Conservation (phyloP, 2,888 invertebrate genomes). For the Cheilosia scutellata region DNA sequence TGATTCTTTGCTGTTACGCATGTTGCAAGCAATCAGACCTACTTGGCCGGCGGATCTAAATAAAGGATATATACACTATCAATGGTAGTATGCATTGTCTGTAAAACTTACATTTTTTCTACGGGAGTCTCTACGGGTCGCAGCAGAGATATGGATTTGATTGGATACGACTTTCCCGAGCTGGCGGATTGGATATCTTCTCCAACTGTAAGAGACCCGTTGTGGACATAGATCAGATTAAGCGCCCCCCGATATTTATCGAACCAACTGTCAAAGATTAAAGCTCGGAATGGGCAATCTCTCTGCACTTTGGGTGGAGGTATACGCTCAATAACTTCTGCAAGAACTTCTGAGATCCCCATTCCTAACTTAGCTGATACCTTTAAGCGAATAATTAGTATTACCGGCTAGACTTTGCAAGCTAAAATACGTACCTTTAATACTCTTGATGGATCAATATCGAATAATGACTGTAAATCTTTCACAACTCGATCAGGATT, state of each 20-base stretch:
- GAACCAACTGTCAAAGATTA: slow-evolving; percentile 97
- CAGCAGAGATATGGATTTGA: slow-evolving; percentile 91
- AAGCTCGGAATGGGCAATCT: slow-evolving; percentile 88
- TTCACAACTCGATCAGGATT: slow-evolving; percentile 92
- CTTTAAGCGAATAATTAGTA: slow-evolving; percentile 80
- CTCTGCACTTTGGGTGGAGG: slow-evolving; percentile 89
- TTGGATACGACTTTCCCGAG: slow-evolving; percentile 90
- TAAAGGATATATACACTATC: slow-evolving; percentile 15
- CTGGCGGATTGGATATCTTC: slow-evolving; percentile 90
- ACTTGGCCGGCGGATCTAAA: slow-evolving; percentile 94
- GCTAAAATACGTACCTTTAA: slow-evolving; percentile 86
- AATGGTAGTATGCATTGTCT: background rate
- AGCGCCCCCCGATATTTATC: slow-evolving; percentile 94
- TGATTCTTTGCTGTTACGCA: slow-evolving; percentile 90
- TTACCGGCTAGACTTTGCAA: background rate
- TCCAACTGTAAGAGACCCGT: slow-evolving; percentile 90
- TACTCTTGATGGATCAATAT: slow-evolving; percentile 89
- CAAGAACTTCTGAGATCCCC: slow-evolving; percentile 91
- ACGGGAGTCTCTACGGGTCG: slow-evolving; percentile 90
- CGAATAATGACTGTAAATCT: slow-evolving; percentile 93
- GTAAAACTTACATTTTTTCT: slow-evolving; percentile 86
- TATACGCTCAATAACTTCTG: slow-evolving; percentile 91
- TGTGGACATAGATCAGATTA: slow-evolving; percentile 90
- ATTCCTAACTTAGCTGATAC: slow-evolving; percentile 96
- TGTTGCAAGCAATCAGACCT: slow-evolving; percentile 93